Percentiles rank a stretch among this genome's conserved stretches.
phyloP scores from a whole-genome alignment of 2,888 invertebrate genomes.

The Drosophila nr. fundita region DNA sequence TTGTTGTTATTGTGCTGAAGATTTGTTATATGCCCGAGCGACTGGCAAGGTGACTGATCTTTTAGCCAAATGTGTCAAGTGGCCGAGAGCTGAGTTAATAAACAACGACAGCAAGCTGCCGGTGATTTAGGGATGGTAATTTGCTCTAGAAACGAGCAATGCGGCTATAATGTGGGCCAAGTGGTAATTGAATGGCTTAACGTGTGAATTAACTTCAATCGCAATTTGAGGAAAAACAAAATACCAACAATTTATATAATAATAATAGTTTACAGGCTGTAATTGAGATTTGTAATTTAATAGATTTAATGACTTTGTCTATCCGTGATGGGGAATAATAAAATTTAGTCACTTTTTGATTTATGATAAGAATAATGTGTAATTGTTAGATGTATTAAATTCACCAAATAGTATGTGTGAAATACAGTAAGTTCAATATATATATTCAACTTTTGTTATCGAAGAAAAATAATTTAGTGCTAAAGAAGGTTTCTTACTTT shows the following conservation, averaged over 20 bases:
- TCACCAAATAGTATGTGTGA: not conserved
- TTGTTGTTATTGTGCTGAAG: conserved; percentile 39
- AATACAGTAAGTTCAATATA: not conserved
- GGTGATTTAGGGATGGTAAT: conserved; percentile 29
- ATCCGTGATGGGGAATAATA: not conserved
- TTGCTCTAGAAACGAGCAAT: conserved; percentile 3
- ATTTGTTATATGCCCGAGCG: conserved; percentile 43
- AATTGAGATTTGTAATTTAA: not conserved
- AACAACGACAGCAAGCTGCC: conserved; percentile 29
- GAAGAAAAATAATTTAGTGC: not conserved
- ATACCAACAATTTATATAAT: too few species aligned
- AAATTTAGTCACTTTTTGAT: not conserved
- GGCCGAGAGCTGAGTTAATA: conserved; percentile 52
- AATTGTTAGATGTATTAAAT: not conserved
- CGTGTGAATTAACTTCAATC: conserved; percentile 9
- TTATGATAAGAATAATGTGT: not conserved
- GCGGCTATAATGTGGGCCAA: conserved; percentile 20
- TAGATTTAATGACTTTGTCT: not conserved
- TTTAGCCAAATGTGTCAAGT: conserved; percentile 74
- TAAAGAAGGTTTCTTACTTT: not conserved
- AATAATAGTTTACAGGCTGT: not conserved
- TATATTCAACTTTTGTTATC: not conserved
- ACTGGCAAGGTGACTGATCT: conserved; percentile 74
- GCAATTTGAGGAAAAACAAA: not conserved
- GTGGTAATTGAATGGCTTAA: conserved; percentile 34